Evolutionary conservation across 2,888 invertebrate species (phyloP).

Genomic region (Diplolepis rosae): DNA sequence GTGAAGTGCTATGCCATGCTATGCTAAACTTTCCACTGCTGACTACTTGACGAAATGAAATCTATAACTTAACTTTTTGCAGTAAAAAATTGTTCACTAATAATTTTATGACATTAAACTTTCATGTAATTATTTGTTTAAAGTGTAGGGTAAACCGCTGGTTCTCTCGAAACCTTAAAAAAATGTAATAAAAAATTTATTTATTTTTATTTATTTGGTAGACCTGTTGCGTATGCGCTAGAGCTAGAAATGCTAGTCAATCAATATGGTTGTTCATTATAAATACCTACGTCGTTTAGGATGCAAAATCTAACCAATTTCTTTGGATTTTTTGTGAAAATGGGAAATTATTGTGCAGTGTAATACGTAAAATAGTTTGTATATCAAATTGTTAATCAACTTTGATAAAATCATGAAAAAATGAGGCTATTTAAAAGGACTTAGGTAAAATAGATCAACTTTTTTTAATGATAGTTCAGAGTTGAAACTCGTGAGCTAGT

Average conservation of each 20-base stretch:
- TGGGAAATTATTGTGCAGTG: neutral
- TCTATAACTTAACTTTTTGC: too few relatives aligned
- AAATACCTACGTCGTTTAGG: neutral
- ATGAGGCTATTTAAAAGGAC: neutral
- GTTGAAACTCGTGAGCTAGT: neutral
- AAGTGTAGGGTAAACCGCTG: too few relatives aligned
- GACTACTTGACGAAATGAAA: too few relatives aligned
- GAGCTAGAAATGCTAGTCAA: neutral
- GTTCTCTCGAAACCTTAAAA: too few relatives aligned
- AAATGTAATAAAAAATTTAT: neutral
- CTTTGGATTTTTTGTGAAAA: neutral
- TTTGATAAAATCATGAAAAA: constrained; percentile 2
- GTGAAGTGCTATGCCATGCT: too few relatives aligned
- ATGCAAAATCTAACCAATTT: neutral
- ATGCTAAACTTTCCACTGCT: too few relatives aligned
- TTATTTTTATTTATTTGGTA: neutral
- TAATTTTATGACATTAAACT: too few relatives aligned
- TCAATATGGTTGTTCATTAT: constrained; percentile 3
- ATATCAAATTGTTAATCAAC: neutral
- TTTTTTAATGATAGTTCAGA: neutral
- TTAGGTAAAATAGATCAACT: neutral
- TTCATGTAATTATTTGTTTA: too few relatives aligned
- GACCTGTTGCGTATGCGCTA: neutral
- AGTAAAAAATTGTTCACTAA: too few relatives aligned
- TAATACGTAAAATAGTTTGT: neutral